Conservation (phyloP, 1,140 invertebrate species). For the Zelostemma sp. region DNA sequence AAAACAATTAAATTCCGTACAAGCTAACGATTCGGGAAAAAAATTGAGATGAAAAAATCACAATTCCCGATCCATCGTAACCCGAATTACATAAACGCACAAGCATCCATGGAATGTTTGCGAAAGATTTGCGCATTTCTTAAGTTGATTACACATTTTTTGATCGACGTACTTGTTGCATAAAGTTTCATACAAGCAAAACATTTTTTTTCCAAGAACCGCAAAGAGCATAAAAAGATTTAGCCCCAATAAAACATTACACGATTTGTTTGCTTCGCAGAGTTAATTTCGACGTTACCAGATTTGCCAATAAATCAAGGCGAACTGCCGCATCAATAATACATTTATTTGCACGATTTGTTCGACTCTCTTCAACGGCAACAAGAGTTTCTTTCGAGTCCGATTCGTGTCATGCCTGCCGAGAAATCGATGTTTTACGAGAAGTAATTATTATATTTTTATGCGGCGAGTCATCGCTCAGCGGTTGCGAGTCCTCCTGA, state of each 20-base stretch:
- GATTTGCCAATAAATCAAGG: background rate
- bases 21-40: too few relatives aligned
- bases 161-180: too few relatives aligned
- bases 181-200: too few relatives aligned
- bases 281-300: background rate
- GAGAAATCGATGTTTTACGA: slow-evolving; percentile 24
- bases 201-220: background rate
- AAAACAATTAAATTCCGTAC: too few relatives aligned
- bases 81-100: background rate
- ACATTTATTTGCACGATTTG: slow-evolving; percentile 27
- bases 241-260: too few relatives aligned
- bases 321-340: slow-evolving; percentile 30
- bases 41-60: too few relatives aligned
- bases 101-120: background rate
- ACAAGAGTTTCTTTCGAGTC: background rate
- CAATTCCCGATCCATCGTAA: too few relatives aligned
- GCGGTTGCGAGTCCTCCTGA: slow-evolving; percentile 59
- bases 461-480: slow-evolving; percentile 54
- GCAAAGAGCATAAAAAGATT: background rate
- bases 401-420: slow-evolving; percentile 28
- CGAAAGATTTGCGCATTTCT: background rate
- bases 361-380: slow-evolving; percentile 4
- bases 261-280: too few relatives aligned
- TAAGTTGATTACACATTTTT: background rate
- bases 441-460: slow-evolving; percentile 53